Evolutionary conservation across 2,888 invertebrate species (phyloP).

Genomic region (Mythimna lalbum): DNA sequence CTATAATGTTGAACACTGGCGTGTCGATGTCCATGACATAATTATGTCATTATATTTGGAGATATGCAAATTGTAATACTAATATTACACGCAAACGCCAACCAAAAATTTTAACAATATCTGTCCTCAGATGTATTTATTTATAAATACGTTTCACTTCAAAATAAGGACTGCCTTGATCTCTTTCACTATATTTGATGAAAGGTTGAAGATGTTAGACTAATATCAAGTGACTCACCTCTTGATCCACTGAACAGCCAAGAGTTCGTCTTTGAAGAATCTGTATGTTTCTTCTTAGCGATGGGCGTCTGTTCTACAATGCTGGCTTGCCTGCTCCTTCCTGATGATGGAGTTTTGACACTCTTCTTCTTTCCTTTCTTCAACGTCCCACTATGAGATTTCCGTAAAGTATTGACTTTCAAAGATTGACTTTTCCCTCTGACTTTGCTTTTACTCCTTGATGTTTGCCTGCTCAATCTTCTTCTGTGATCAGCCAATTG

Average conservation of each 20-base stretch:
- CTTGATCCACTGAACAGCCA: slow-evolving; percentile 85
- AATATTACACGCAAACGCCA: slow-evolving; percentile 6
- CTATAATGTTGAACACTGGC: slow-evolving; percentile 19
- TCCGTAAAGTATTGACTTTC: slow-evolving; percentile 85
- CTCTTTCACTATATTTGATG: slow-evolving; percentile 27
- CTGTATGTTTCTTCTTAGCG: slow-evolving; percentile 81
- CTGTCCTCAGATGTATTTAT: slow-evolving; percentile 1
- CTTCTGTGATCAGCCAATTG: slow-evolving; percentile 82
- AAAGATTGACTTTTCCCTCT: slow-evolving; percentile 86
- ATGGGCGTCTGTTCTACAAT: slow-evolving; percentile 83
- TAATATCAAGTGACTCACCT: slow-evolving; percentile 75
- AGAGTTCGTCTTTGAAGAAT: slow-evolving; percentile 81
- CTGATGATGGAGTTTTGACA: slow-evolving; percentile 76
- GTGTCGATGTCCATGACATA: slow-evolving; percentile 26
- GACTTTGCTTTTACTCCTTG: slow-evolving; percentile 87
- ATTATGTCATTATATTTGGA: slow-evolving; percentile 17
- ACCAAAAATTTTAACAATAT: slow-evolving; percentile 7
- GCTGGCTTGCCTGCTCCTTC: slow-evolving; percentile 85
- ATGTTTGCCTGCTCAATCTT: slow-evolving; percentile 85
- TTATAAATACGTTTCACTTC: slow-evolving; percentile 8
- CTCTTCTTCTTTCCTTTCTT: slow-evolving; percentile 87
- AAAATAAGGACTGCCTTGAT: slow-evolving; percentile 31
- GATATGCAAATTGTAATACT: slow-evolving; percentile 29
- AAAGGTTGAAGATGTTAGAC: slow-evolving; percentile 10
- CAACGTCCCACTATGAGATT: slow-evolving; percentile 86